Base-by-base conservation (phyloP, 2,797 vertebrate species). In the Passerculus sandwichensis region DNA sequence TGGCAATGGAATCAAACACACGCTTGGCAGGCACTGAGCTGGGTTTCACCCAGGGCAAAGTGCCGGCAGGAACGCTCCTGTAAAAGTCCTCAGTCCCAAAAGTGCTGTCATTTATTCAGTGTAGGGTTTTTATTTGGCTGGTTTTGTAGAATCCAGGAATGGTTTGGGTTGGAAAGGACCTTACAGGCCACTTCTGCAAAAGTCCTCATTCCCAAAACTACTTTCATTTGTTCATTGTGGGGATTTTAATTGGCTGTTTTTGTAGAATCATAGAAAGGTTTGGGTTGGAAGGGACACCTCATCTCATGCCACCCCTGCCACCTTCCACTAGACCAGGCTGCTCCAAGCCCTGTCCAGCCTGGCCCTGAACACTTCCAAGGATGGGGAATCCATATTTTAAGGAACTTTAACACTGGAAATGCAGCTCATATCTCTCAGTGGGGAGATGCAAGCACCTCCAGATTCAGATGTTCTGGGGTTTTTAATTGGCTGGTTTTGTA, bases 1-100 rank as follows among this genome's bases (percentile, higher is more conserved):
- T 25, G 3, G 29, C 32, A 91, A n/a, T 0, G 22, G 2, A 11
- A 70, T 10, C 20, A 6, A 48, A 26, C 3, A 11, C 0, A 9
- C 1, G 8, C 6, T 10, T 18, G 34, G 77, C 21, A 36, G 84
- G 34, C 18, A 15, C 36, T 7, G 9, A 13, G 13, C 0, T 10
- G 21, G 53, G 11, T 22, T n/a, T 54, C 53, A 15, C 8, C 5
- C 6, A 9, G 40, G 76, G 59, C 8, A 74, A 67, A 82, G 57
- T 0, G 21, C 18, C 15, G 5, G 30, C 7, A 22, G 42, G 30
- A 81, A 45, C 3, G 15, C 10, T 61, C 30, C 57, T 38, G 81
- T 20, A 15, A 11, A 89, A 62, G 14, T 69, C 13, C 62, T 61
- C 3, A 0, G 13, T n/a, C 19, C 19, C 48, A 2, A 42, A 69